These are phyloP conservation scores for Cygnus buccinator DNA, from an alignment of 2,113 vertebrate genomes.

Conservation along the genomic window DNA sequence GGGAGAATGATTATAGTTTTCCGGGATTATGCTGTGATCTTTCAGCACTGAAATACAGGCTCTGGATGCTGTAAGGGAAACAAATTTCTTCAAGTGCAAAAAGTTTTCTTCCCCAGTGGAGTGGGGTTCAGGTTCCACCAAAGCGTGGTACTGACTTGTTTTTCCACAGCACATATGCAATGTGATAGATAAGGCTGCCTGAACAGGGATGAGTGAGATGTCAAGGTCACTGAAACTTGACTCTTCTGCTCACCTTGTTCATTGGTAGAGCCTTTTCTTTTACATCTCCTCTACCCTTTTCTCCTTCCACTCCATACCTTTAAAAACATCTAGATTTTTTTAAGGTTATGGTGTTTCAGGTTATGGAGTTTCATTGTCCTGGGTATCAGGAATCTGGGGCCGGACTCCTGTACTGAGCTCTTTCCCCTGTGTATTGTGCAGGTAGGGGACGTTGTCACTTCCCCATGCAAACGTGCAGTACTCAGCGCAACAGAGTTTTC, in stretches of 20 bases:
- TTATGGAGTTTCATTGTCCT: neutral
- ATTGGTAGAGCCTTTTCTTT: neutral
- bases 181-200: too few relatives aligned
- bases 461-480: neutral
- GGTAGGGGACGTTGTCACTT: neutral
- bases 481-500: neutral
- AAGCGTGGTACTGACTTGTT: neutral
- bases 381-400: neutral
- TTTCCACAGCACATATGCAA: fast-evolving
- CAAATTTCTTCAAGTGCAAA: neutral
- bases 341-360: neutral
- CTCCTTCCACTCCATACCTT: neutral
- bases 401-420: neutral
- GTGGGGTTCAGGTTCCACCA: fast-evolving
- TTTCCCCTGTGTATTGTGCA: neutral
- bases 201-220: neutral
- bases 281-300: neutral
- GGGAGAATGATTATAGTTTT: constrained; percentile 1
- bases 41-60: neutral
- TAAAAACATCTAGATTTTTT: neutral
- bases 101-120: neutral
- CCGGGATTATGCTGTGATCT: neutral
- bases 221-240: neutral
- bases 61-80: neutral
- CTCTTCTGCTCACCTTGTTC: neutral